Evolutionary conservation across 1,140 invertebrate genomes (phyloP).

Genomic region (Charaxes varanes): DNA sequence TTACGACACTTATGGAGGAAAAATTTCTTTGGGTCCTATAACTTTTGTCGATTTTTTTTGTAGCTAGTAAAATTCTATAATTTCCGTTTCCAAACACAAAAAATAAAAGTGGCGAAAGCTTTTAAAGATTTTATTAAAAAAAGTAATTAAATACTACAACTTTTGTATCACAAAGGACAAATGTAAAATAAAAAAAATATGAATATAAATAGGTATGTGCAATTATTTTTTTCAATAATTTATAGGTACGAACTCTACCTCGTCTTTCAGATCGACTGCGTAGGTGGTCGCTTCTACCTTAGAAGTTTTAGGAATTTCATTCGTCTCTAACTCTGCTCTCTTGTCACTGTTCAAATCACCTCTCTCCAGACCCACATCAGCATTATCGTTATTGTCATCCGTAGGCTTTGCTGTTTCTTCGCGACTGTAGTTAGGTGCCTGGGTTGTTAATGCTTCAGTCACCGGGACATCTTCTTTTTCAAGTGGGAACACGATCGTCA

Average conservation of each 20-base stretch:
- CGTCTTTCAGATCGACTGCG: slow-evolving; percentile 24
- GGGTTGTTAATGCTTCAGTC: not conserved
- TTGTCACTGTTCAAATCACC: slow-evolving; percentile 12
- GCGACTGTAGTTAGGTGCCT: slow-evolving; percentile 7
- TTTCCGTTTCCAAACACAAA: too few relatives aligned
- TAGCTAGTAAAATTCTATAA: too few relatives aligned
- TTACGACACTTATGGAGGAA: too few relatives aligned
- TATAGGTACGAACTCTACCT: slow-evolving; percentile 20
- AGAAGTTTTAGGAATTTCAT: slow-evolving; percentile 13
- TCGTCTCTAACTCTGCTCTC: slow-evolving; percentile 11
- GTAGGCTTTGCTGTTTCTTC: slow-evolving; percentile 14
- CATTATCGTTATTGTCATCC: slow-evolving; percentile 8
- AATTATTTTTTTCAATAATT: slow-evolving; percentile 1
- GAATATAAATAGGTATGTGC: too few relatives aligned
- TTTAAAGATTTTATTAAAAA: too few relatives aligned
- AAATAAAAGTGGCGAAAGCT: too few relatives aligned
- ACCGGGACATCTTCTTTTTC: not conserved
- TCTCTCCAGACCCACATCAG: slow-evolving; percentile 16
- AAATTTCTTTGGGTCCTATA: too few relatives aligned
- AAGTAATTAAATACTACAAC: too few relatives aligned
- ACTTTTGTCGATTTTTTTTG: too few relatives aligned
- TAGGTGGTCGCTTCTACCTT: slow-evolving; percentile 27
- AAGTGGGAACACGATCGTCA: slow-evolving; percentile 9
- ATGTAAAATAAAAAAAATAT: too few relatives aligned
- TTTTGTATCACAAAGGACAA: too few relatives aligned